Evolutionary conservation across 2,113 vertebrate species (phyloP).

Genomic region (Protomyctophum bolini): DNA sequence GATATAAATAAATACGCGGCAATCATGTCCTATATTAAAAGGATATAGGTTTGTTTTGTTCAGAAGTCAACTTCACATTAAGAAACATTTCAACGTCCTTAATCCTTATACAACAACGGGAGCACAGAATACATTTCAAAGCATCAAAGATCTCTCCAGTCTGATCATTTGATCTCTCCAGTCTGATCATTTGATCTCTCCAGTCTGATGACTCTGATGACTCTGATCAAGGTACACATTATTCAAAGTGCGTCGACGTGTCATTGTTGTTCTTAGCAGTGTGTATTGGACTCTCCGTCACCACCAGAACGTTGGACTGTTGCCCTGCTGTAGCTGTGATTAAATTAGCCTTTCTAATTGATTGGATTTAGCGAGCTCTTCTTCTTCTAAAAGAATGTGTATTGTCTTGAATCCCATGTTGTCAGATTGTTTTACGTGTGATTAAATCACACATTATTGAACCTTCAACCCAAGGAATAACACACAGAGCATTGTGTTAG

Average conservation of each 20-base stretch:
- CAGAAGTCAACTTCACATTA: background rate
- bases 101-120: background rate
- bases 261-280: conserved; percentile 21
- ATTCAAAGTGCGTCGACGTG: background rate
- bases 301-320: conserved; percentile 50
- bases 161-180: background rate
- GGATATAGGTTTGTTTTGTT: background rate
- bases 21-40: background rate
- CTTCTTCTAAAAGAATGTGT: conserved; percentile 46
- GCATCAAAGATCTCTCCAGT: background rate
- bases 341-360: conserved; percentile 68
- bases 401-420: conserved; percentile 49
- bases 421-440: conserved; percentile 53
- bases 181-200: background rate
- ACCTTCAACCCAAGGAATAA: conserved; percentile 14
- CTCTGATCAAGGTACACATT: conserved; percentile 43
- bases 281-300: conserved; percentile 41
- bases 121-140: background rate
- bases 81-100: background rate
- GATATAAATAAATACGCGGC: background rate
- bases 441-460: conserved; percentile 40
- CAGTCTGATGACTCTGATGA: conserved; percentile 3
- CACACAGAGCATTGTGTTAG: conserved; percentile 35
- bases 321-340: conserved; percentile 22
- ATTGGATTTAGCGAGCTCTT: conserved; percentile 50